Evolutionary conservation across 2,113 vertebrate genomes (phyloP).

Genomic region (Etia nguti): DNA sequence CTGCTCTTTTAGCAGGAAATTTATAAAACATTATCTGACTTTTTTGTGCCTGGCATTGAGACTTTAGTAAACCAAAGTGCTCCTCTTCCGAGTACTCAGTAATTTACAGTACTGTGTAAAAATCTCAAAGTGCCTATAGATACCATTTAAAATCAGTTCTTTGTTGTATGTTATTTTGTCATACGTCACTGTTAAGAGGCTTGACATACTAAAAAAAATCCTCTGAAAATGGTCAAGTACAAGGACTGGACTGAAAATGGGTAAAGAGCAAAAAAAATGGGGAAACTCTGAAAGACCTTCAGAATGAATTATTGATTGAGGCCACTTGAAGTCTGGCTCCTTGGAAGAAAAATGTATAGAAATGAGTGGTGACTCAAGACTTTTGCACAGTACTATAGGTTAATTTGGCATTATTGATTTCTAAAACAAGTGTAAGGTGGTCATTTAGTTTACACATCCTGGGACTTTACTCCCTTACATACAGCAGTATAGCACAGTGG

Average conservation of each 20-base stretch:
- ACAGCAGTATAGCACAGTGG: not conserved
- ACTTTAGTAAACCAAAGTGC: not conserved
- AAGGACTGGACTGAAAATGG: not conserved
- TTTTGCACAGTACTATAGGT: not conserved
- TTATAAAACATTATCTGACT: not conserved
- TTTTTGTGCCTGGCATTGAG: not conserved
- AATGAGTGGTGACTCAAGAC: not conserved
- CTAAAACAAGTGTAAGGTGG: not conserved
- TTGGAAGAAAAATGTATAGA: not conserved
- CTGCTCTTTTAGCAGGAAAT: not conserved
- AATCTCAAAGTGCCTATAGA: not conserved
- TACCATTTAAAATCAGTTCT: not conserved
- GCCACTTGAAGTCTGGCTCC: not conserved
- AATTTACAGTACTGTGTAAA: not conserved
- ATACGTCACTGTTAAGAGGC: not conserved
- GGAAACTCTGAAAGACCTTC: not conserved
- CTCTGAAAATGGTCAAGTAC: not conserved
- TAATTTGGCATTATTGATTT: not conserved
- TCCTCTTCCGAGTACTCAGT: accelerated
- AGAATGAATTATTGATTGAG: not conserved
- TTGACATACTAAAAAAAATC: not conserved
- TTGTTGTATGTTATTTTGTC: not conserved
- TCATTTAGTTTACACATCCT: not conserved
- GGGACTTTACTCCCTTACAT: not conserved
- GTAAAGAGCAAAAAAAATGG: not conserved